These are phyloP conservation scores for Bubo scandiacus DNA, from an alignment of 2,113 vertebrate genomes.

Conservation along the genomic window DNA sequence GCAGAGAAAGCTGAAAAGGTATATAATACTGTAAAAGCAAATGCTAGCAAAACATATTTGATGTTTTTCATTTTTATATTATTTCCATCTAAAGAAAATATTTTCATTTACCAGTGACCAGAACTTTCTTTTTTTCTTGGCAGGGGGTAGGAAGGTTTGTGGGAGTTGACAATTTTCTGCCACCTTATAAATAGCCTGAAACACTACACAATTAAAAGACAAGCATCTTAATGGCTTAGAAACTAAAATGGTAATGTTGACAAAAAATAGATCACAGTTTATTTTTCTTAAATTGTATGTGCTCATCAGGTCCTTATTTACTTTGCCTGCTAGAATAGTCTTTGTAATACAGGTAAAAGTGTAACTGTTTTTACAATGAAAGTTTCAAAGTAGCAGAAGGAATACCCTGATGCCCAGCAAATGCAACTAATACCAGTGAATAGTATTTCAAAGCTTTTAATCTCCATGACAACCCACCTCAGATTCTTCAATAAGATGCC, in stretches of 20 bases:
- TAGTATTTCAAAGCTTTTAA: slow-evolving; percentile 79
- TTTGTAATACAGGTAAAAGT: slow-evolving; percentile 61
- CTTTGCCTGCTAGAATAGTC: slow-evolving; percentile 59
- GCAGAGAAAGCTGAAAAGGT: slow-evolving; percentile 38
- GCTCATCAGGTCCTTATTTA: slow-evolving; percentile 59
- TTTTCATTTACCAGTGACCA: slow-evolving; percentile 52
- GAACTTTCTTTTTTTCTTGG: slow-evolving; percentile 48
- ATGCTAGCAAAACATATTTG: slow-evolving; percentile 52
- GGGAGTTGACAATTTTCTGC: slow-evolving; percentile 32
- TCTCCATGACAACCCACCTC: slow-evolving; percentile 82
- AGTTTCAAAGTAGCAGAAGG: slow-evolving; percentile 67
- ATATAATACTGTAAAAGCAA: slow-evolving; percentile 60
- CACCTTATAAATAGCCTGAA: slow-evolving; percentile 55
- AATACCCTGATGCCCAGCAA: slow-evolving; percentile 70
- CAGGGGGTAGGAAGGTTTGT: background rate
- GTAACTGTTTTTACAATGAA: slow-evolving; percentile 63
- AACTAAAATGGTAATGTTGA: slow-evolving; percentile 45
- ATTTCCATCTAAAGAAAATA: slow-evolving; percentile 47
- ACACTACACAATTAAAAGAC: slow-evolving; percentile 42
- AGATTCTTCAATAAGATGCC: slow-evolving; percentile 75
- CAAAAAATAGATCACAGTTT: slow-evolving; percentile 47
- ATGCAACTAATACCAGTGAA: slow-evolving; percentile 69
- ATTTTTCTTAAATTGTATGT: slow-evolving; percentile 55
- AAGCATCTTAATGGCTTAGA: slow-evolving; percentile 40
- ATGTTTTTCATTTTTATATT: slow-evolving; percentile 43